Evolutionary conservation across 1,140 invertebrate genomes (phyloP).

Genomic region (Drosophila sucinea): DNA sequence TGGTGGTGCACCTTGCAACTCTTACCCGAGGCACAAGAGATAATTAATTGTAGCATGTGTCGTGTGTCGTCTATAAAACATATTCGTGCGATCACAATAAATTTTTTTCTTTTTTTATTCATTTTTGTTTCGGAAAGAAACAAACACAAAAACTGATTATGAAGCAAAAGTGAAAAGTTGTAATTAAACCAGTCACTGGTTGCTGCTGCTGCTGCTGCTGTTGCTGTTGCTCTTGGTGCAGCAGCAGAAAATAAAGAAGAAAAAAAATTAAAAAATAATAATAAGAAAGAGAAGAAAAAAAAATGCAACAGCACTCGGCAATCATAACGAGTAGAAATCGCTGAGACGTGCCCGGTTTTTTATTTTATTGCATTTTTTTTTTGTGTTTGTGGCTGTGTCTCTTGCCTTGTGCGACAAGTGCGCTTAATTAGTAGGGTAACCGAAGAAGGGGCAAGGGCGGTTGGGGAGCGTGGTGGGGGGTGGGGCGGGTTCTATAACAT

Average conservation of each 20-base stretch:
- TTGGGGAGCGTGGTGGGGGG: neutral
- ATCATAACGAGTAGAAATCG: conserved; percentile 80
- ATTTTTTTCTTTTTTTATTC: conserved; percentile 57
- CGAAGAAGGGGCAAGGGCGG: conserved; percentile 1
- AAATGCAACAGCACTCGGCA: conserved; percentile 58
- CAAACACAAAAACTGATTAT: conserved; percentile 68
- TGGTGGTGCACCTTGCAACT: conserved; percentile 31
- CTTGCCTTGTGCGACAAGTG: conserved; percentile 64
- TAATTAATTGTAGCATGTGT: conserved; percentile 79
- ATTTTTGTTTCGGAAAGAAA: conserved; percentile 25
- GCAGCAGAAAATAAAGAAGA: conserved; percentile 63
- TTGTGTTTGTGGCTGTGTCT: conserved; percentile 32
- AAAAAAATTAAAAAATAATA: conserved; percentile 2
- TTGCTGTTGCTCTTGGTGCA: conserved; percentile 33
- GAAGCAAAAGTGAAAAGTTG: conserved; percentile 80
- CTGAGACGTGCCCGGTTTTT: conserved; percentile 45
- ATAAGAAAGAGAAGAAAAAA: conserved; percentile 49
- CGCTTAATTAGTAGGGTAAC: conserved; percentile 70
- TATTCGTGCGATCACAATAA: conserved; percentile 78
- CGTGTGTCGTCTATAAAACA: conserved; percentile 54
- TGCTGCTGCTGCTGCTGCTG: conserved; percentile 40
- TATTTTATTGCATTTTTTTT: conserved; percentile 37
- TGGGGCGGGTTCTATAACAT: conserved; percentile 22
- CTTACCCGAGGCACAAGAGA: conserved; percentile 47
- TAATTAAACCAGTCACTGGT: conserved; percentile 79